Evolutionary conservation across 2,888 invertebrate genomes (phyloP).

Genomic region (Microctonus brassicae): DNA sequence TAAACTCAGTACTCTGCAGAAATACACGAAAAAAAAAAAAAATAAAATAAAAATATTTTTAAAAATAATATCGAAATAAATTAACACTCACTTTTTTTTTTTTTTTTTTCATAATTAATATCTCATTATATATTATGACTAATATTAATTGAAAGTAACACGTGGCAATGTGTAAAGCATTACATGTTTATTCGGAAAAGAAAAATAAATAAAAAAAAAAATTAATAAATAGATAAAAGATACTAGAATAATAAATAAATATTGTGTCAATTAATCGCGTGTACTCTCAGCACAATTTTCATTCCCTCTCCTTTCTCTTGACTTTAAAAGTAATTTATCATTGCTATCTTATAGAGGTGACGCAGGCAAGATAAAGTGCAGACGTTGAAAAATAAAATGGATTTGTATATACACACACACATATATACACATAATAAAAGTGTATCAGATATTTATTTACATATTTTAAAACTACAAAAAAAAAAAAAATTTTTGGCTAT

Average conservation of each 20-base stretch:
- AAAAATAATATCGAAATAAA: neutral
- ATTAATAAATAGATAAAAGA: too few relatives aligned
- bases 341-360: neutral
- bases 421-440: neutral
- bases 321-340: neutral
- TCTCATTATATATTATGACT: neutral
- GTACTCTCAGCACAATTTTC: neutral
- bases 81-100: neutral
- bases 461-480: neutral
- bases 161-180: neutral
- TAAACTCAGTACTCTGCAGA: neutral
- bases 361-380: neutral
- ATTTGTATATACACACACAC: neutral
- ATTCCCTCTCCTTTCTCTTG: neutral
- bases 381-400: neutral
- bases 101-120: neutral
- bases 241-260: neutral
- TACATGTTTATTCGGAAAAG: neutral
- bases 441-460: neutral
- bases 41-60: neutral
- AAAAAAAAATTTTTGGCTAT: too few relatives aligned
- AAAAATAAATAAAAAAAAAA: neutral
- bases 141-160: conserved; percentile 2
- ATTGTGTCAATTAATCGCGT: neutral
- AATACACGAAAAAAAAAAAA: neutral